phyloP scores from a whole-genome alignment of 1,140 invertebrate genomes.

The Drosophila grimshawi region DNA sequence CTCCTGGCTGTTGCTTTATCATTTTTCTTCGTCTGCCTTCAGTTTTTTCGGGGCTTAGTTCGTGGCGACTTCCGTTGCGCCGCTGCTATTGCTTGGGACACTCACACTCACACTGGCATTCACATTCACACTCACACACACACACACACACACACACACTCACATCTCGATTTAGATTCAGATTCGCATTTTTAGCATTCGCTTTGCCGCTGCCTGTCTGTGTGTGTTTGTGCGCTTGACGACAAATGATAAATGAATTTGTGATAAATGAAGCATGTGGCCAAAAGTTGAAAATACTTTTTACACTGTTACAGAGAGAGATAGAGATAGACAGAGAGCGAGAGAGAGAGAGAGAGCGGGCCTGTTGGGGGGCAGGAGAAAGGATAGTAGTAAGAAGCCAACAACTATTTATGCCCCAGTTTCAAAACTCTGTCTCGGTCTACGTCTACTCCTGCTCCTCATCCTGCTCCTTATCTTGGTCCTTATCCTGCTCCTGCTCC shows the following conservation, averaged over 20 bases:
- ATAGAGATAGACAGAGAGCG: conserved; percentile 7
- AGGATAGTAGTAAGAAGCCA: conserved; percentile 12
- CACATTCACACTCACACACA: not conserved
- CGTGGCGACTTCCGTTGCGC: conserved; percentile 35
- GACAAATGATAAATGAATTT: conserved; percentile 67
- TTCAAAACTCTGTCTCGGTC: no score
- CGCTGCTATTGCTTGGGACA: conserved; percentile 23
- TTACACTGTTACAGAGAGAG: conserved; percentile 43
- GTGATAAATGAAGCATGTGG: conserved; percentile 82
- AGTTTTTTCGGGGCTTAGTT: conserved; percentile 40
- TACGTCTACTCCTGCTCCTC: not conserved
- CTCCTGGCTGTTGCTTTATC: conserved; percentile 47
- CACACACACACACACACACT: not conserved
- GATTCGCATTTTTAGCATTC: conserved; percentile 44
- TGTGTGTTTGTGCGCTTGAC: conserved; percentile 43
- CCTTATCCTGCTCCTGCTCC: not conserved
- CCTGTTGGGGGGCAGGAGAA: not conserved
- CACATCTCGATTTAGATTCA: conserved; percentile 24
- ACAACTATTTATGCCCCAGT: conserved; percentile 25
- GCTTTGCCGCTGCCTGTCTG: conserved; percentile 22
- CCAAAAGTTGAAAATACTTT: conserved; percentile 83
- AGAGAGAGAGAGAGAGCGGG: not conserved
- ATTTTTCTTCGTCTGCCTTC: conserved; percentile 56
- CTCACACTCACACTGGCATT: conserved; percentile 13
- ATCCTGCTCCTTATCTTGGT: not conserved